Evolutionary conservation across 2,888 invertebrate species (phyloP), one percentile per base, ranked within the genome.

Genomic region (Agrotis clavis): DNA sequence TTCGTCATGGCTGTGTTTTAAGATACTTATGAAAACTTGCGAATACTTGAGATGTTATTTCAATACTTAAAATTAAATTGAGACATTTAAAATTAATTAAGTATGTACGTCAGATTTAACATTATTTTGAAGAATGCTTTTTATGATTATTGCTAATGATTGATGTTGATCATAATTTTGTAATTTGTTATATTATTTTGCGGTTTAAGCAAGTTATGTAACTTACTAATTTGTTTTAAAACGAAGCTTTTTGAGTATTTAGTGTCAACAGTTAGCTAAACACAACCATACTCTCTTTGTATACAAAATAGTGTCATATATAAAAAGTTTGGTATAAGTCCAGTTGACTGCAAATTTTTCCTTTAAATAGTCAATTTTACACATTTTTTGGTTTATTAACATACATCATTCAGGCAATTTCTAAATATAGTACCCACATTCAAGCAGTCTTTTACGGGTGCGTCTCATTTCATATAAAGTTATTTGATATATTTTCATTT

Each of bases 81-180:
- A 63, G 50, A 47, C n/a, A 51, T 59, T 63, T 53, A n/a, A 35
- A 57, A 35, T 57, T 13, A 80, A 74, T 80, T 80, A 80, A 82
- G 73, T 68, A 70, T 25, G 25, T 54, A 7, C 14, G 11, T 67
- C 59, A 21, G 48, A 0, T 9, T 60, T 41, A n/a, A 54, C 25
- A 66, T n/a, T 0, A 21, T 74, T 56, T 45, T 50, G 13, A 45
- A 41, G 74, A 45, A 54, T 14, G 16, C 1, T 54, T 69, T 61
- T 74, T 60, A 45, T 35, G n/a, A n/a, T n/a, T n/a, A n/a, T 35
- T 6, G 7, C 35, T 35, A 30, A n/a, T 21, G 18, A 53, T 30
- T 19, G 18, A 53, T 53, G 25, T 16, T 41, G 2, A 48, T 48
- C 9, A 18, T 59, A n/a, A 65, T 16, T 63, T 62, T 41, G 3